Percentiles rank a stretch among this genome's conserved stretches.
Conservation (phyloP, 2,888 invertebrate genomes). For the Drosophila testacea region DNA sequence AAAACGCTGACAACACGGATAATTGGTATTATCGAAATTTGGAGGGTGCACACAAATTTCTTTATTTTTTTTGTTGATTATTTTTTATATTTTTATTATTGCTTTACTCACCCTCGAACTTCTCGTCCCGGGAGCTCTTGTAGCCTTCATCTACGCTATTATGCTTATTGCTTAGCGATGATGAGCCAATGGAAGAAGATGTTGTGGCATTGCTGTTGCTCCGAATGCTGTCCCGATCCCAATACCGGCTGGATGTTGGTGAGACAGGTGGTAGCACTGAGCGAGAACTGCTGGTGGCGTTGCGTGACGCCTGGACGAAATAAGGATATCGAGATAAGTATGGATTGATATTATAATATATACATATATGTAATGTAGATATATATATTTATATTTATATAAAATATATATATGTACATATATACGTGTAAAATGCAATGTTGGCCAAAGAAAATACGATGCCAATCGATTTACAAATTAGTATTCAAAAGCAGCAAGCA, state of each 20-base stretch:
- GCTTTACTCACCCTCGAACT: constrained; percentile 81
- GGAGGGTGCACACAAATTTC: too few relatives aligned
- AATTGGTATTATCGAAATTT: too few relatives aligned
- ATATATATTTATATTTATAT: neutral
- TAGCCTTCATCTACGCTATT: constrained; percentile 72
- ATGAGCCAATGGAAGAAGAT: constrained; percentile 69
- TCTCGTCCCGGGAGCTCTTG: constrained; percentile 78
- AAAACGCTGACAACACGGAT: too few relatives aligned
- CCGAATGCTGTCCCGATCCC: constrained; percentile 82
- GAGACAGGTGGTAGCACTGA: constrained; percentile 84
- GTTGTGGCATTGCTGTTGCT: constrained; percentile 67
- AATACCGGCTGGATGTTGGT: constrained; percentile 82
- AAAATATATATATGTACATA: neutral
- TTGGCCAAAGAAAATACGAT: constrained; percentile 10
- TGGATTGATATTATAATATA: constrained; percentile 5
- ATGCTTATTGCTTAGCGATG: constrained; percentile 68
- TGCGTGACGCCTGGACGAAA: constrained; percentile 71
- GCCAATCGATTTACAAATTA: constrained; percentile 34
- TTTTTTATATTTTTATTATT: neutral
- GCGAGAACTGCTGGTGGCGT: constrained; percentile 64
- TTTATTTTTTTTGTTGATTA: too few relatives aligned
- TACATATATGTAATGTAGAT: neutral
- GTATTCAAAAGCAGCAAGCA: constrained; percentile 54
- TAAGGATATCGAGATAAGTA: constrained; percentile 12
- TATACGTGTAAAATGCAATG: neutral